phyloP scores from a whole-genome alignment of 2,888 invertebrate species.

The Pogonocherus hispidulus region DNA sequence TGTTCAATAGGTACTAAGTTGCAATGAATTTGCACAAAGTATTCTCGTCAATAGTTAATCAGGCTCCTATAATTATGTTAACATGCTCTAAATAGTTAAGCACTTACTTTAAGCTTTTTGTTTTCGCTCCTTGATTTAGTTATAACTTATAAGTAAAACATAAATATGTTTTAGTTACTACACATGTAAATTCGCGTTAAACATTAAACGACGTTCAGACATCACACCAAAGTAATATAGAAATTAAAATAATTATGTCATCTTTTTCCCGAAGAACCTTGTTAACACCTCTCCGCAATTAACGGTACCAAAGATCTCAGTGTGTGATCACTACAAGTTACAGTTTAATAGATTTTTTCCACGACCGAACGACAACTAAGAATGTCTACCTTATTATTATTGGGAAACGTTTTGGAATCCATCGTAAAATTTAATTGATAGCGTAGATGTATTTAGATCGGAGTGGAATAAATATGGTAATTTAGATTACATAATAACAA shows the following conservation, averaged over 20 bases:
- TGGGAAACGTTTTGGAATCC: constrained; percentile 42
- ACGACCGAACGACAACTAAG: not conserved
- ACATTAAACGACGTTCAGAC: no score
- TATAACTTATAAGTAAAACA: no score
- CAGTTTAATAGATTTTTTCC: not conserved
- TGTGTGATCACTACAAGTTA: not conserved
- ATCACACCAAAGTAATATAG: no score
- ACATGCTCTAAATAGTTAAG: no score
- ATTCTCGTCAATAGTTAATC: no score
- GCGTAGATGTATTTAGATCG: constrained; percentile 53
- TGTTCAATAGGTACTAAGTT: no score
- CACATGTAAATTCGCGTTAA: no score
- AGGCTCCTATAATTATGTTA: no score
- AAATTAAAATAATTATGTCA: constrained; percentile 4
- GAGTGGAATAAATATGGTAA: constrained; percentile 59
- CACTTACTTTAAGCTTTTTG: no score
- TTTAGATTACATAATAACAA: constrained; percentile 61
- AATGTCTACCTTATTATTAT: constrained; percentile 30
- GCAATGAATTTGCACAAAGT: no score
- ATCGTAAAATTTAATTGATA: constrained; percentile 49
- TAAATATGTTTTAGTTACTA: no score
- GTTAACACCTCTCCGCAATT: not conserved
- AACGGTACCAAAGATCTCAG: not conserved
- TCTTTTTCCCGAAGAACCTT: not conserved
- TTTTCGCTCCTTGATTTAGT: no score